phyloP scores from a whole-genome alignment of 2,113 vertebrate species.

The Oxyruncus cristatus region DNA sequence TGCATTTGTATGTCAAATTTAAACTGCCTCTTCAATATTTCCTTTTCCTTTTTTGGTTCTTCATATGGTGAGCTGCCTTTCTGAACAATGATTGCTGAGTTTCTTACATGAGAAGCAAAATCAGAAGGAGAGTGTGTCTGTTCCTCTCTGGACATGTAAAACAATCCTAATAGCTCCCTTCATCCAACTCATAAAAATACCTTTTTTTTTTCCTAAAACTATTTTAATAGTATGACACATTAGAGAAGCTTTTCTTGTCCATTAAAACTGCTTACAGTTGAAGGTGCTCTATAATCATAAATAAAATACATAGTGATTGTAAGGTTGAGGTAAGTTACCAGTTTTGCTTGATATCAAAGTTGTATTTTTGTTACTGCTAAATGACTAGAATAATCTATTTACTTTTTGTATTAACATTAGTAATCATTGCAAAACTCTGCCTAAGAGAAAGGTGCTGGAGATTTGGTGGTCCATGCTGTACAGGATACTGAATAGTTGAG shows the following conservation, averaged over 20 bases:
- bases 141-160: not conserved
- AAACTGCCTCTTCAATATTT: not conserved
- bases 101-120: not conserved
- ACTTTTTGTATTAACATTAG: not conserved
- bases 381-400: not conserved
- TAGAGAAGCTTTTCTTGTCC: not conserved
- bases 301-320: not conserved
- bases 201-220: not conserved
- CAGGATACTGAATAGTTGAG: not conserved
- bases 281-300: not conserved
- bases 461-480: not conserved
- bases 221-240: not conserved
- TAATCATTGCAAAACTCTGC: not conserved
- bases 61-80: not conserved
- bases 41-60: not conserved
- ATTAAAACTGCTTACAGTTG: not conserved
- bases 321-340: not conserved
- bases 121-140: not conserved
- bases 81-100: not conserved
- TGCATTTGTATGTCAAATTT: not conserved
- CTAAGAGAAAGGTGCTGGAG: not conserved
- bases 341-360: not conserved
- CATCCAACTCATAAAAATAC: not conserved
- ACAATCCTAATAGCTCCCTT: not conserved
- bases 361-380: not conserved